Conservation (phyloP, 2,888 invertebrate species). For the Drosophila recens region DNA sequence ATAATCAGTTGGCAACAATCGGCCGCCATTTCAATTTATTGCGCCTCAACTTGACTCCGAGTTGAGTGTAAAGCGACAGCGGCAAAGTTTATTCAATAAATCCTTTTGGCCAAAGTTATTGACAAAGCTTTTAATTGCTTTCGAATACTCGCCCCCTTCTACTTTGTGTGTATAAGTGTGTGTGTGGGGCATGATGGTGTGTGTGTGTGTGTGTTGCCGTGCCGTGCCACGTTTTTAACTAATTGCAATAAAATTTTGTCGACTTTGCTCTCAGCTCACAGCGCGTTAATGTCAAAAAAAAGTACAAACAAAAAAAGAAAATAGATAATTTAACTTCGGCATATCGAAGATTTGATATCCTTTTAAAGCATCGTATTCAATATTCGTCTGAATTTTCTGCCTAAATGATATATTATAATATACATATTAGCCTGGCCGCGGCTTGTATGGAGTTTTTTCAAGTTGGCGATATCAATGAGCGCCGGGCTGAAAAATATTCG, state of each 20-base stretch:
- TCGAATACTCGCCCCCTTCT: conserved; percentile 39
- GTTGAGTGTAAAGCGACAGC: conserved; percentile 41
- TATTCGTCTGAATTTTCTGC: neutral
- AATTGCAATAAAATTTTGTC: conserved; percentile 62
- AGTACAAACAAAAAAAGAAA: neutral
- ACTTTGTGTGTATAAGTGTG: neutral
- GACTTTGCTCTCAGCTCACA: conserved; percentile 14
- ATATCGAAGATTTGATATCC: neutral
- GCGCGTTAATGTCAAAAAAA: conserved; percentile 50
- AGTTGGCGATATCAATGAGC: no score
- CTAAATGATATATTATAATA: no score
- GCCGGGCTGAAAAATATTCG: no score
- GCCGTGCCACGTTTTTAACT: conserved; percentile 48
- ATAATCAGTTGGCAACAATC: conserved; percentile 42
- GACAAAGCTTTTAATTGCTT: conserved; percentile 70
- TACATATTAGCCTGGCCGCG: no score
- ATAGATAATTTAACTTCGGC: neutral
- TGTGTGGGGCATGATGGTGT: neutral
- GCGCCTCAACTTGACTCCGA: conserved; percentile 42
- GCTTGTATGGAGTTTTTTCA: no score
- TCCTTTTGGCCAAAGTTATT: conserved; percentile 59
- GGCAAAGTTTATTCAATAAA: conserved; percentile 64
- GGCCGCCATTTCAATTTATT: conserved; percentile 52
- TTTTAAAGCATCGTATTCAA: neutral
- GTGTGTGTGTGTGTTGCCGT: neutral